Conservation (phyloP, 2,797 vertebrate genomes). For the Sebastes elongatus region DNA sequence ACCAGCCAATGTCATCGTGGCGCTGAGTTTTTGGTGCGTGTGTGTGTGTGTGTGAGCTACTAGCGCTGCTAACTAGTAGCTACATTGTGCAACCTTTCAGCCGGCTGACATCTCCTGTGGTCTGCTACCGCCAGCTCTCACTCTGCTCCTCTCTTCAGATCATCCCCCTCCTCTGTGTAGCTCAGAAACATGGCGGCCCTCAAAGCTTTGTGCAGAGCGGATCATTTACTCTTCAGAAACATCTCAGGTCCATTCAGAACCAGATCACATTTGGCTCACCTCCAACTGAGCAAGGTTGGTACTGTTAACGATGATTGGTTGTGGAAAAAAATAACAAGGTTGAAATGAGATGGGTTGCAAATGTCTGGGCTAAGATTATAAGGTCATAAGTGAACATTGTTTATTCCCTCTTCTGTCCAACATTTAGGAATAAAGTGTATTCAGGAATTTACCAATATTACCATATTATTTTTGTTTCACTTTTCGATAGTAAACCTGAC, state of each 20-base stretch:
- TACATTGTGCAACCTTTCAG: background rate
- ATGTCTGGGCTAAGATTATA: background rate
- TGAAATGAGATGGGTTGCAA: background rate
- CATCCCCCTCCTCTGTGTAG: constrained; percentile 1
- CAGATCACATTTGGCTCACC: constrained; percentile 39
- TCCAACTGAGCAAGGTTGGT: constrained; percentile 79
- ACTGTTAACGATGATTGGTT: background rate
- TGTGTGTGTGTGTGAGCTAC: background rate
- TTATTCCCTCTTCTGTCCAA: background rate
- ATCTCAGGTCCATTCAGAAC: constrained; percentile 55
- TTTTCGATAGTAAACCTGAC: background rate
- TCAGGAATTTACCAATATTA: background rate
- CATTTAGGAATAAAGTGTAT: background rate
- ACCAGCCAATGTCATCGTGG: constrained; percentile 38
- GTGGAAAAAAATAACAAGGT: background rate
- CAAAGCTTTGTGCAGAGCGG: constrained; percentile 73
- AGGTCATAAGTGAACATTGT: background rate
- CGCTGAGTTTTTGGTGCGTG: background rate
- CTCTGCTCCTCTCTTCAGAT: constrained; percentile 4
- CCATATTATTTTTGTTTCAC: background rate
- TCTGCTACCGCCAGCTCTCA: background rate
- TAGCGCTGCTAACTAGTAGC: background rate
- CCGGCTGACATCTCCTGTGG: background rate
- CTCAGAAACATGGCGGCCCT: constrained; percentile 79
- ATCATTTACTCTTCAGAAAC: constrained; percentile 69